Evolutionary conservation across 2,113 vertebrate genomes (phyloP).

Genomic region (Erythrocebus patas): DNA sequence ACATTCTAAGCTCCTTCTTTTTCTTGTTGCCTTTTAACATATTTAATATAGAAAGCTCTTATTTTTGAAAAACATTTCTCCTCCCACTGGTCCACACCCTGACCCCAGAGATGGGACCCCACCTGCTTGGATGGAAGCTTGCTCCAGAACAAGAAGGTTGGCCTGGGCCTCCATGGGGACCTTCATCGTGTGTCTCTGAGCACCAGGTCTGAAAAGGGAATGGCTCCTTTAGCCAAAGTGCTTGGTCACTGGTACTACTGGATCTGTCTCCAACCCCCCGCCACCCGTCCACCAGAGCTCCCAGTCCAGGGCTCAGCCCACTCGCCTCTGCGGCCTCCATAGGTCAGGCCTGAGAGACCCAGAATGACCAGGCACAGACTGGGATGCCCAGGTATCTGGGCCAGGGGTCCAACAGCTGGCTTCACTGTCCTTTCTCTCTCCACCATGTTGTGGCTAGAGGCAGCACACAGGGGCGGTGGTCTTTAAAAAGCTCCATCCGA

Average conservation of each 20-base stretch:
- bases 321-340: background rate
- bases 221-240: background rate
- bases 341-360: background rate
- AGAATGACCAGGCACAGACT: background rate
- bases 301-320: background rate
- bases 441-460: too few relatives aligned
- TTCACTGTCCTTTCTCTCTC: background rate
- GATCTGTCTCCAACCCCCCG: background rate
- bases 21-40: background rate
- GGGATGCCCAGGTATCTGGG: fast-evolving
- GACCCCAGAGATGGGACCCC: background rate
- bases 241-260: background rate
- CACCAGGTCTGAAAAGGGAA: background rate
- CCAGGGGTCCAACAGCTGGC: background rate
- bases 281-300: background rate
- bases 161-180: background rate
- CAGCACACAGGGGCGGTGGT: fast-evolving
- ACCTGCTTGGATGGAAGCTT: background rate
- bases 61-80: background rate
- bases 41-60: background rate
- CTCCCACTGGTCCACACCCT: background rate
- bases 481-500: background rate
- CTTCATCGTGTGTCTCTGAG: fast-evolving
- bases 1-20: background rate
- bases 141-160: background rate